phyloP scores from a whole-genome alignment of 2,797 vertebrate species.

The Geotrypetes seraphini region DNA sequence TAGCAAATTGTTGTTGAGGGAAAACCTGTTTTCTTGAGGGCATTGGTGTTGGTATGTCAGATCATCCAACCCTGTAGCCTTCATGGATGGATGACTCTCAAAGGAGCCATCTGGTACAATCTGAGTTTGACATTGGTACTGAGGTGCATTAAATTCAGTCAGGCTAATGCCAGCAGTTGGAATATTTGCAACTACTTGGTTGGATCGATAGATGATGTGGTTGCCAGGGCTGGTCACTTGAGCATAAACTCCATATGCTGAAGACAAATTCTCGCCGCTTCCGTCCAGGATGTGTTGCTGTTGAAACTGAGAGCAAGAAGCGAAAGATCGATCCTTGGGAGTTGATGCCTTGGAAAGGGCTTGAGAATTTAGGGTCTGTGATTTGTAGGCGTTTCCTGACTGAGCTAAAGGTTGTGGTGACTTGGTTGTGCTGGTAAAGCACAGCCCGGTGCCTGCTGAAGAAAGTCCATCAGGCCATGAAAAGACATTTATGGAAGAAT shows the following conservation, averaged over 20 bases:
- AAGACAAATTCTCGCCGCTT: background rate
- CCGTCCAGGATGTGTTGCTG: fast-evolving
- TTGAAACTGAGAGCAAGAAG: background rate
- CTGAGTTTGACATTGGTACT: no score
- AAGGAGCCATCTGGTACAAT: no score
- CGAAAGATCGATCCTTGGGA: fast-evolving
- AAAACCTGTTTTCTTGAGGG: background rate
- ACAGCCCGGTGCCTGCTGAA: slow-evolving; percentile 8
- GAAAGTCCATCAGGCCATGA: slow-evolving; percentile 4
- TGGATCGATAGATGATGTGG: no score
- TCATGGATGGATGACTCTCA: no score
- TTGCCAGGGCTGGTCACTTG: no score
- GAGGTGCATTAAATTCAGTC: no score
- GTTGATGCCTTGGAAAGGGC: fast-evolving
- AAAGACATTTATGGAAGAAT: slow-evolving; percentile 7
- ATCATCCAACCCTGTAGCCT: no score
- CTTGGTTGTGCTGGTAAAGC: background rate
- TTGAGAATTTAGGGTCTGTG: fast-evolving
- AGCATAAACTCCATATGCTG: slow-evolving; percentile 32
- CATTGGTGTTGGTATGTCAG: background rate
- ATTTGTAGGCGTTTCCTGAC: slow-evolving; percentile 6
- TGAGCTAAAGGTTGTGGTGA: background rate
- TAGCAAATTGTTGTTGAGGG: no score
- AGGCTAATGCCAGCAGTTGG: no score
- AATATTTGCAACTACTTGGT: no score